Percentiles rank a stretch among this genome's conserved stretches.
Evolutionary conservation across 2,797 vertebrate genomes (phyloP).

Genomic region (Anas georgica): DNA sequence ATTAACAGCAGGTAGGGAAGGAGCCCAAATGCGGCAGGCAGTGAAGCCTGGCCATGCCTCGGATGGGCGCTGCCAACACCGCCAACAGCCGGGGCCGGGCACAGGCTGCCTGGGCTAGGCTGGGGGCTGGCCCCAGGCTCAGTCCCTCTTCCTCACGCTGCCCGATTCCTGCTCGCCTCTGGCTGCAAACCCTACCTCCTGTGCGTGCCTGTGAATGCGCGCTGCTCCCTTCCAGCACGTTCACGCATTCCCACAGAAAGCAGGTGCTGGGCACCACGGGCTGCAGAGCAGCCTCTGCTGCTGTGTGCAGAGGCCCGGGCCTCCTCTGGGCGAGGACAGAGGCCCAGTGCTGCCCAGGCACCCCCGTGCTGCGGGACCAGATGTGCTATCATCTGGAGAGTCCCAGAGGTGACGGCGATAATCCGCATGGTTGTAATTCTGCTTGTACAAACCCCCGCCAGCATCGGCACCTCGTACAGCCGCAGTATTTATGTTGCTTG

Average conservation of each 20-base stretch:
- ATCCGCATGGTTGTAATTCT: background rate
- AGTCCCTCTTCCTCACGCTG: background rate
- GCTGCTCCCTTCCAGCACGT: background rate
- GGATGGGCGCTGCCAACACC: background rate
- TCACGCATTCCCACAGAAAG: background rate
- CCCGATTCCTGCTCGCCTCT: background rate
- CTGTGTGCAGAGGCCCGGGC: fast-evolving
- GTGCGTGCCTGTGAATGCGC: background rate
- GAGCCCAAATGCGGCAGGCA: background rate
- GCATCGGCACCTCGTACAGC: background rate
- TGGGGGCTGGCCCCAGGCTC: background rate
- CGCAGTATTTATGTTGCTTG: background rate
- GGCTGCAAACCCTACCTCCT: background rate
- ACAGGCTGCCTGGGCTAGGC: background rate
- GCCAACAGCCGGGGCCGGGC: background rate
- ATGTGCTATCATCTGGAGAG: background rate
- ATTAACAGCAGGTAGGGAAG: background rate
- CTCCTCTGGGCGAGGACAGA: background rate
- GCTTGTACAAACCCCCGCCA: background rate
- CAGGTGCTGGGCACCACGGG: background rate
- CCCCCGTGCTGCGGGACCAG: background rate
- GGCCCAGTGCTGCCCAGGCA: too few relatives aligned
- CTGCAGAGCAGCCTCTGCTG: background rate
- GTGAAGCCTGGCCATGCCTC: background rate
- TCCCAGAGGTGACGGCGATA: background rate